Evolutionary conservation across 2,888 invertebrate genomes (phyloP), one percentile per base, ranked within the genome.

Genomic region (Schizaphis graminum): DNA sequence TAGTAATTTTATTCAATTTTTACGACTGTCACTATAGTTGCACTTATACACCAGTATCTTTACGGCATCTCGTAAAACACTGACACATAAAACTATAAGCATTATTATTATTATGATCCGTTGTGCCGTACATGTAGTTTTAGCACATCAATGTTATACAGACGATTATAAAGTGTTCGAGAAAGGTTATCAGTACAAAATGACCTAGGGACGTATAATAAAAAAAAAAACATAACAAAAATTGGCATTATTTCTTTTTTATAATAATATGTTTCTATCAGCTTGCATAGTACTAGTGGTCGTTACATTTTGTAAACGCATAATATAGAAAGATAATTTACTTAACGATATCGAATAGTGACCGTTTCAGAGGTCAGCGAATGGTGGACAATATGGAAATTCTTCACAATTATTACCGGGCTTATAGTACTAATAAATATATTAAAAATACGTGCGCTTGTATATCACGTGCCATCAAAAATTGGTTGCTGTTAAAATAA

Each of bases 11-110:
- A 44, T 56, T 35, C 26, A 1, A 77, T 91, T 91, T 86, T 86
- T 91, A 85, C 57, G 91, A n/a, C 44, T 16, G 53, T 91, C 28
- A 56, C 56, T 56, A 84, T 53, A 13, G n/a, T 11, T 13, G 21
- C 44, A n/a, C 67, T 26, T 57, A 57, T 89, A 67, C 44, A 44
- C 56, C 44, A n/a, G 10, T 61, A 47, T 47, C 10, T 92, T 86
- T 86, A 86, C 26, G 26, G 53, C 41, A 28, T 41, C 92, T 88
- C 88, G 77, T 92, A 91, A 91, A 91, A 91, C 85, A 56, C 28
- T 13, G 56, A 85, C n/a, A 91, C 56, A 85, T 44, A 85, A 91
- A 91, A 77, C 35, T 49, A 49, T 11, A 28, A 44, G 53, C 44
- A 56, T 91, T 85, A 44, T 91, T 41, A 85, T 91, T 85, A 41